These are phyloP conservation scores for Acanthurus tractus DNA, from an alignment of 2,797 vertebrate genomes.

Conservation along the genomic window DNA sequence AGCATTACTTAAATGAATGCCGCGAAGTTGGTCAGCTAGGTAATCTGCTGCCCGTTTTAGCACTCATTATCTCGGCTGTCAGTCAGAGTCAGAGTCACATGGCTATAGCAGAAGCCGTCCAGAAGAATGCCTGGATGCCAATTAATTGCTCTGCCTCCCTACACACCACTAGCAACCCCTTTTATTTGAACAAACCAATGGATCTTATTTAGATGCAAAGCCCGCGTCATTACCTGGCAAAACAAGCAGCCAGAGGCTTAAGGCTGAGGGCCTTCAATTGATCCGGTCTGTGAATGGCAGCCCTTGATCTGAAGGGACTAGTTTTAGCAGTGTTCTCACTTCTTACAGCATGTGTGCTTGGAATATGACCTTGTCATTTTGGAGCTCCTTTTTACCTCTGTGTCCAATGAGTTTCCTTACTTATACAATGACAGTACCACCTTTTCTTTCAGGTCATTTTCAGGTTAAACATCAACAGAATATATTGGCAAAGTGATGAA, in stretches of 20 bases:
- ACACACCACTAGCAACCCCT: conserved; percentile 12
- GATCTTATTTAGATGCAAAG: conserved; percentile 76
- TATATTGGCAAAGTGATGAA: conserved; percentile 10
- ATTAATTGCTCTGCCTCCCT: conserved; percentile 24
- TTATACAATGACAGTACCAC: conserved; percentile 16
- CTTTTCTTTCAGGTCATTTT: not conserved
- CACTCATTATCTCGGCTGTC: conserved; percentile 51
- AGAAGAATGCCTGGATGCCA: conserved; percentile 25
- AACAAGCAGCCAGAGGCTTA: conserved; percentile 73
- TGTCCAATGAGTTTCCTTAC: conserved; percentile 39
- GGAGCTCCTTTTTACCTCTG: conserved; percentile 19
- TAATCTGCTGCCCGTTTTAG: conserved; percentile 55
- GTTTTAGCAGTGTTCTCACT: conserved; percentile 76
- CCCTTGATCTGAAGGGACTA: conserved; percentile 68
- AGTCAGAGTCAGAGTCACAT: conserved; percentile 49
- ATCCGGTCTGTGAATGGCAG: conserved; percentile 78
- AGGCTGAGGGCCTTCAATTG: conserved; percentile 78
- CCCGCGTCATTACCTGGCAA: conserved; percentile 71
- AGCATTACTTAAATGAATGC: not conserved
- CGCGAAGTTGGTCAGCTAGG: conserved; percentile 22
- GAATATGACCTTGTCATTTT: conserved; percentile 81
- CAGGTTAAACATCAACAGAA: conserved; percentile 23
- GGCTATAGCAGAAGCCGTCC: conserved; percentile 10
- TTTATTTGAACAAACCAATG: conserved; percentile 37
- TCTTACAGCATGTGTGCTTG: conserved; percentile 66